phyloP scores from a whole-genome alignment of 2,113 vertebrate genomes.

The Patagioenas fasciata region DNA sequence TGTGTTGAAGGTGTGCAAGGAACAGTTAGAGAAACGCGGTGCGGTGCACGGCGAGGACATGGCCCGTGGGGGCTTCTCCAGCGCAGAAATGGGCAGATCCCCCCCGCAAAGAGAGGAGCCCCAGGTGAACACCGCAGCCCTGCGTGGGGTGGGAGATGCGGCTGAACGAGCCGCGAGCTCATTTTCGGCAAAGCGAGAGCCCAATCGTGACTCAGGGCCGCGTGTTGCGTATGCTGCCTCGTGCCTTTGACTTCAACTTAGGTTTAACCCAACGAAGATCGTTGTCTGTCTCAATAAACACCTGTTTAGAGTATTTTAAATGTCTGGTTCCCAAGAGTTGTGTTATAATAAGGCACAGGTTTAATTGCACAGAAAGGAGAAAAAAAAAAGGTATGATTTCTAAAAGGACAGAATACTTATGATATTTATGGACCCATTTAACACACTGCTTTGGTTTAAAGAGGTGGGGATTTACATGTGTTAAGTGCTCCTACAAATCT shows the following conservation, averaged over 20 bases:
- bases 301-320: not conserved
- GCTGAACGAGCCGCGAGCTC: not conserved
- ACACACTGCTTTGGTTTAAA: conserved; percentile 57
- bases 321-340: not conserved
- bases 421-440: conserved; percentile 76
- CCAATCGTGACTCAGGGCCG: not conserved
- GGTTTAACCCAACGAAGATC: not conserved
- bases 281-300: not conserved
- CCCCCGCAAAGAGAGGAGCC: not conserved
- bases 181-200: not conserved
- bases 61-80: not conserved
- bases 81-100: not conserved
- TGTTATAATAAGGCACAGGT: not conserved
- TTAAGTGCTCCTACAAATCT: conserved; percentile 80
- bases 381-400: conserved; percentile 20
- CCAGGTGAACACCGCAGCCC: not conserved
- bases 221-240: not conserved
- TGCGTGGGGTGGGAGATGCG: rapidly evolving
- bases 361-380: conserved; percentile 48
- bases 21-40: not conserved
- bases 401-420: conserved; percentile 63
- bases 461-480: conserved; percentile 74
- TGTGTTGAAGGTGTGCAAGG: not conserved
- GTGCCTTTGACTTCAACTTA: not conserved
- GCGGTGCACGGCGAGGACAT: rapidly evolving